Conservation (phyloP, 2,113 vertebrate genomes). For the Esox niger region DNA sequence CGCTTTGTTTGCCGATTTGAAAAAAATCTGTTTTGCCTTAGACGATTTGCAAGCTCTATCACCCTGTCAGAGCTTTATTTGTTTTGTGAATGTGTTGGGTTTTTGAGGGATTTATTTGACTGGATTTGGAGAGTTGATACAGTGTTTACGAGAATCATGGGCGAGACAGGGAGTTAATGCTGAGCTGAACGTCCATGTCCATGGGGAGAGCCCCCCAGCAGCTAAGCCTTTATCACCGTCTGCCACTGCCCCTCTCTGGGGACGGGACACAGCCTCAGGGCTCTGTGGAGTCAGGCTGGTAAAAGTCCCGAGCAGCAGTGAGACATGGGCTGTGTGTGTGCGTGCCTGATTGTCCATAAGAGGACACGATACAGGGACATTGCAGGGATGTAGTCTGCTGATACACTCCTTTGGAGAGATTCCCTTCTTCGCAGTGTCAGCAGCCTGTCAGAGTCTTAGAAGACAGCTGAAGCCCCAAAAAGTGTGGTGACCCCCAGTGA, state of each 20-base stretch:
- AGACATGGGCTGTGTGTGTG: not conserved
- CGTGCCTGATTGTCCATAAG: not conserved
- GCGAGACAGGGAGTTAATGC: not conserved
- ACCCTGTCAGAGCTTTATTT: too few species aligned
- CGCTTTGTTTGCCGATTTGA: not conserved
- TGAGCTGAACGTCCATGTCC: constrained; percentile 1
- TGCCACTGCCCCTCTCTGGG: not conserved
- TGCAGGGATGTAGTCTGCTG: not conserved
- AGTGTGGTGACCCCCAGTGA: too few species aligned
- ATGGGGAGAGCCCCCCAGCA: constrained; percentile 14
- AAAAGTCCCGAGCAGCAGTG: not conserved
- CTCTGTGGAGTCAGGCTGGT: too few species aligned
- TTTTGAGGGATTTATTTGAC: too few species aligned
- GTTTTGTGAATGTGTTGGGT: too few species aligned
- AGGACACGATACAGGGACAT: not conserved
- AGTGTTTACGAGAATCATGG: not conserved
- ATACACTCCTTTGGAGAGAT: not conserved
- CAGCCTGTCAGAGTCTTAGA: not conserved
- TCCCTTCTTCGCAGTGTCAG: constrained; percentile 3
- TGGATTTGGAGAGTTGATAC: not conserved
- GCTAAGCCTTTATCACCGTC: not conserved
- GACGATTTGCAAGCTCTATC: too few species aligned
- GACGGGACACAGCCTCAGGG: not conserved
- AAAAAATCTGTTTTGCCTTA: too few species aligned
- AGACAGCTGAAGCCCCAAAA: not conserved